A percentile compares a stretch with the other conserved stretches of the same genome.
These are phyloP conservation scores for Phyllotis vaccarum DNA, from an alignment of 2,797 vertebrate genomes.

Conservation along the genomic window DNA sequence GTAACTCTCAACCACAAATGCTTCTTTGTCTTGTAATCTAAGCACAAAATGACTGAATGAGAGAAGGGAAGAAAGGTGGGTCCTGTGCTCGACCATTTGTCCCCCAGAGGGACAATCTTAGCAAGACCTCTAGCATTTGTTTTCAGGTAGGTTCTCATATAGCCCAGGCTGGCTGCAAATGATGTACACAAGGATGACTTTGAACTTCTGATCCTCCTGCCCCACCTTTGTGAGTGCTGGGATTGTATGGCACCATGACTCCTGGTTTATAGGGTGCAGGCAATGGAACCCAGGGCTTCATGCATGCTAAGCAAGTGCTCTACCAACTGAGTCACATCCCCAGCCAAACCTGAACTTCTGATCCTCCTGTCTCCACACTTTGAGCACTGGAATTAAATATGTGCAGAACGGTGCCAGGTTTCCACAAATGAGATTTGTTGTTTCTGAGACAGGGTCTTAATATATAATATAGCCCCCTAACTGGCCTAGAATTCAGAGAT, in stretches of 20 bases:
- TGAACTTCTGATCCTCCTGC: neutral
- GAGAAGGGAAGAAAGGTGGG: neutral
- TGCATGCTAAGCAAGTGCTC: neutral
- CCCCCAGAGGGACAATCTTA: neutral
- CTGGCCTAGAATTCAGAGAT: neutral
- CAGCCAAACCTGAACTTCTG: neutral
- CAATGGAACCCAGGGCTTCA: neutral
- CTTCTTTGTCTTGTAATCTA: slow-evolving; percentile 55
- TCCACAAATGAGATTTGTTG: neutral
- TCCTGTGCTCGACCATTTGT: neutral
- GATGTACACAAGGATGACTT: neutral
- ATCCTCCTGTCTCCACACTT: neutral
- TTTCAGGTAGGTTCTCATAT: neutral
- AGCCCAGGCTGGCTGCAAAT: neutral
- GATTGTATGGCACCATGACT: too few species aligned
- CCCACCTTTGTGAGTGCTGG: neutral
- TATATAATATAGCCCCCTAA: neutral
- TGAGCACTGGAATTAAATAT: neutral
- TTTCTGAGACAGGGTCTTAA: neutral
- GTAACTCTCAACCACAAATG: slow-evolving; percentile 62
- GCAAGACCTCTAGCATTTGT: neutral
- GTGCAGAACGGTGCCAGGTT: neutral
- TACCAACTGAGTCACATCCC: neutral
- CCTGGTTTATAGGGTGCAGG: neutral
- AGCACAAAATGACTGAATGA: neutral